A percentile compares a stretch with the other conserved stretches of the same genome.
Conservation (phyloP, 2,113 vertebrate species). For the Clarias macrocephalus region DNA sequence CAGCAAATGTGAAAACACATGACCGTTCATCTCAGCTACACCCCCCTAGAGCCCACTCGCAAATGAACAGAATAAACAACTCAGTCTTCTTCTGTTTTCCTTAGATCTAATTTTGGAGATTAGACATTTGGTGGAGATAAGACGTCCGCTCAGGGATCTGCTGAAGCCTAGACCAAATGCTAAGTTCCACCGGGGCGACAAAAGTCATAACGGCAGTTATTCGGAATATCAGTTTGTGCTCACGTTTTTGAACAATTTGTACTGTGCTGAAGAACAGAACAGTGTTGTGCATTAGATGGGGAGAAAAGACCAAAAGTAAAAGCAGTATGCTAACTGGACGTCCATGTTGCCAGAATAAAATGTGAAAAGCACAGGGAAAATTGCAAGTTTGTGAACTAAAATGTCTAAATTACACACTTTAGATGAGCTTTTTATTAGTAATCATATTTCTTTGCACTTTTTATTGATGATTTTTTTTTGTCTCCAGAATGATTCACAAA, state of each 20-base stretch:
- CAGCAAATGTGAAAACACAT: constrained; percentile 56
- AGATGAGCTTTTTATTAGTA: not conserved
- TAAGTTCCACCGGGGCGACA: not conserved
- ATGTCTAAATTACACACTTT: not conserved
- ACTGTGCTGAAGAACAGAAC: not conserved
- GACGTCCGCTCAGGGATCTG: not conserved
- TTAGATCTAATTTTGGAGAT: constrained; percentile 43
- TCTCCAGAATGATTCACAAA: not conserved
- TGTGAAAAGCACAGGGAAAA: not conserved
- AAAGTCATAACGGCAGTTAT: not conserved
- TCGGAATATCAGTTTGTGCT: not conserved
- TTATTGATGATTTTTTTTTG: not conserved
- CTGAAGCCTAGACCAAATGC: not conserved
- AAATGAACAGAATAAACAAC: constrained; percentile 59
- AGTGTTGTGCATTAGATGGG: not conserved
- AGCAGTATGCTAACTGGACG: not conserved
- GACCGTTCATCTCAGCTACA: constrained; percentile 20
- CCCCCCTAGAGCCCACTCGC: not conserved
- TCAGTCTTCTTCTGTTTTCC: constrained; percentile 33
- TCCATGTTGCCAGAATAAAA: not conserved
- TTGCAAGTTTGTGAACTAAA: not conserved
- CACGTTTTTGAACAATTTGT: not conserved
- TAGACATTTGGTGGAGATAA: constrained; percentile 42
- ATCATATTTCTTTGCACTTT: not conserved
- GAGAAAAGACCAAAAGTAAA: not conserved